These are phyloP conservation scores for Datnioides undecimradiatus DNA, from an alignment of 2,113 vertebrate species.

Conservation along the genomic window DNA sequence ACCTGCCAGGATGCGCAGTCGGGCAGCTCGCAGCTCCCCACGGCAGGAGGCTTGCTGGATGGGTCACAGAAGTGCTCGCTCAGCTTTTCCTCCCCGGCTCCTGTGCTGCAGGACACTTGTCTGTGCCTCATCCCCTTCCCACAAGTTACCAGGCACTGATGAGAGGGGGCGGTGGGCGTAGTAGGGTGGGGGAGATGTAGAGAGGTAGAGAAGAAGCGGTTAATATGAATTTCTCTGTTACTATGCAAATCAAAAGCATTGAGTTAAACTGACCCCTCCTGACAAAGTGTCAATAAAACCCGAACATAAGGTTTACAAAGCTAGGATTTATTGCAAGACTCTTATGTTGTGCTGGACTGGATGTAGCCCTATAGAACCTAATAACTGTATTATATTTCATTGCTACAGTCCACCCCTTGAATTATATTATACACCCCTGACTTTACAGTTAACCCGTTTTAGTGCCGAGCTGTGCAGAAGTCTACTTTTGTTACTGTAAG, in stretches of 20 bases:
- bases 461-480: neutral
- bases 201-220: neutral
- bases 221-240: neutral
- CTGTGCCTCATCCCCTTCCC: slow-evolving; percentile 90
- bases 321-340: neutral
- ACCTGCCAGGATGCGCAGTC: slow-evolving; percentile 93
- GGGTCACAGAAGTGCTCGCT: slow-evolving; percentile 89
- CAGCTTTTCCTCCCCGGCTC: slow-evolving; percentile 85
- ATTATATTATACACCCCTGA: neutral
- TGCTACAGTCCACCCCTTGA: neutral
- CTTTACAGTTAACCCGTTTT: neutral
- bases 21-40: slow-evolving; percentile 86
- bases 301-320: neutral
- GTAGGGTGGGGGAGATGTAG: neutral
- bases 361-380: neutral
- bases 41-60: slow-evolving; percentile 84
- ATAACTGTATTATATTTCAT: neutral
- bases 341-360: neutral
- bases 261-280: neutral
- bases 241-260: neutral
- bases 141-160: slow-evolving; percentile 93
- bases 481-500: neutral
- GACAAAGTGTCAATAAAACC: neutral
- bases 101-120: slow-evolving; percentile 87
- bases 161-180: neutral